Evolutionary conservation across 2,113 vertebrate genomes (phyloP).

Genomic region (Candoia aspera): DNA sequence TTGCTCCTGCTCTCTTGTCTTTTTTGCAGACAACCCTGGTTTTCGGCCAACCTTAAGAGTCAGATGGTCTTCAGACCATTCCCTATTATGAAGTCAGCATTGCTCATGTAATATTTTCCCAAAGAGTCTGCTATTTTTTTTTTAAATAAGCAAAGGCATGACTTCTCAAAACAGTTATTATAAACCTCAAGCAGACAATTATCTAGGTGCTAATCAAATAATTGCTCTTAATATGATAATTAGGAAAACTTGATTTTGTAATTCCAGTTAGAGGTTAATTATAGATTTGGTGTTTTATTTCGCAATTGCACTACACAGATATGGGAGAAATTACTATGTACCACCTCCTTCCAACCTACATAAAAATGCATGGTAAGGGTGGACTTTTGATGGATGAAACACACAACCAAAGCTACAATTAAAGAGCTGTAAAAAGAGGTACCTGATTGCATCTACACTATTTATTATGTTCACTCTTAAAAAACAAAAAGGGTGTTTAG

Average conservation of each 20-base stretch:
- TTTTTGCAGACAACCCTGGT: too few relatives aligned
- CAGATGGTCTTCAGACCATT: neutral
- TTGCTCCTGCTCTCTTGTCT: too few relatives aligned
- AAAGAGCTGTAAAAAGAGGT: neutral
- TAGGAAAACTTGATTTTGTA: slow-evolving; percentile 3
- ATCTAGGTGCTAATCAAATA: slow-evolving; percentile 19
- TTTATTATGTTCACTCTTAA: neutral
- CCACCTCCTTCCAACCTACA: neutral
- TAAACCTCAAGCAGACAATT: slow-evolving; percentile 10
- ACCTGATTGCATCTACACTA: neutral
- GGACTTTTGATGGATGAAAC: neutral
- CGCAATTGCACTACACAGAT: neutral
- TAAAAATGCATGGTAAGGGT: neutral
- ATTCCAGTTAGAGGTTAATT: slow-evolving; percentile 20
- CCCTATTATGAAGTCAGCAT: neutral
- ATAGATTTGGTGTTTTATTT: slow-evolving; percentile 2
- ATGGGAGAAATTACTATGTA: slow-evolving; percentile 25
- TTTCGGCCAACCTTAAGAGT: neutral
- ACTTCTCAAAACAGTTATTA: slow-evolving; percentile 37
- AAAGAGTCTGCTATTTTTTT: neutral
- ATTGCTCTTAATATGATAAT: slow-evolving; percentile 17
- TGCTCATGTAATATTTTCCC: neutral
- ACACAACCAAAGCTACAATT: neutral
- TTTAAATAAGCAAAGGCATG: slow-evolving; percentile 8
- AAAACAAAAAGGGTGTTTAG: neutral